Conservation (phyloP, 1,140 invertebrate genomes). For the Philaenus spumarius region DNA sequence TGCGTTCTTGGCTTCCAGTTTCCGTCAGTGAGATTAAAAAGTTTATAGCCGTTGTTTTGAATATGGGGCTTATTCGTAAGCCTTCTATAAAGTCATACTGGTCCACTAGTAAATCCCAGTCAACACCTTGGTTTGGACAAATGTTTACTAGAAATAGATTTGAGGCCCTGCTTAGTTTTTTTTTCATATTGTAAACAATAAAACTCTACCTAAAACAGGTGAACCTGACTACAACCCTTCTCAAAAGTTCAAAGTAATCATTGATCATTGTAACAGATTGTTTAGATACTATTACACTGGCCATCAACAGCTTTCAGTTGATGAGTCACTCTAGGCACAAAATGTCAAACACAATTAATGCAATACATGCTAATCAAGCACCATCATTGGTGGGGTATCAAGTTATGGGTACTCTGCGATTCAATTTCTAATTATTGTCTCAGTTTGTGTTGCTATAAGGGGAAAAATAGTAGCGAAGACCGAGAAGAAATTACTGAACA, state of each 20-base stretch:
- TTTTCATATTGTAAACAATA: background rate
- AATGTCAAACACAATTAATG: background rate
- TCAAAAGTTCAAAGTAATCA: background rate
- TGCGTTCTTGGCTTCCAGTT: background rate
- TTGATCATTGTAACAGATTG: background rate
- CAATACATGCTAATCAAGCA: background rate
- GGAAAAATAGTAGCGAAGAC: background rate
- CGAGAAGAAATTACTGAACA: background rate
- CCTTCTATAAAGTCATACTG: background rate
- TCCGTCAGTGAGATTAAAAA: background rate
- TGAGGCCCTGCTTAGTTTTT: background rate
- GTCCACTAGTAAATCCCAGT: background rate
- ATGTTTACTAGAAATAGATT: background rate
- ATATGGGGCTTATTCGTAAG: background rate
- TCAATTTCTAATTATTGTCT: background rate
- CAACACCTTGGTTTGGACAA: background rate
- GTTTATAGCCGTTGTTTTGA: background rate
- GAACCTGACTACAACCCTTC: background rate
- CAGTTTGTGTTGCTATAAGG: background rate
- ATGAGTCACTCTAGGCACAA: background rate
- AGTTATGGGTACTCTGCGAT: background rate
- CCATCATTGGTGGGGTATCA: background rate
- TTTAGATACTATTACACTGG: background rate
- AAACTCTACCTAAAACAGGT: background rate
- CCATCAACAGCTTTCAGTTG: background rate